Conservation (phyloP, 30 jellyfish, hydroid and myxozoan species). For the Aurelia sp. region DNA sequence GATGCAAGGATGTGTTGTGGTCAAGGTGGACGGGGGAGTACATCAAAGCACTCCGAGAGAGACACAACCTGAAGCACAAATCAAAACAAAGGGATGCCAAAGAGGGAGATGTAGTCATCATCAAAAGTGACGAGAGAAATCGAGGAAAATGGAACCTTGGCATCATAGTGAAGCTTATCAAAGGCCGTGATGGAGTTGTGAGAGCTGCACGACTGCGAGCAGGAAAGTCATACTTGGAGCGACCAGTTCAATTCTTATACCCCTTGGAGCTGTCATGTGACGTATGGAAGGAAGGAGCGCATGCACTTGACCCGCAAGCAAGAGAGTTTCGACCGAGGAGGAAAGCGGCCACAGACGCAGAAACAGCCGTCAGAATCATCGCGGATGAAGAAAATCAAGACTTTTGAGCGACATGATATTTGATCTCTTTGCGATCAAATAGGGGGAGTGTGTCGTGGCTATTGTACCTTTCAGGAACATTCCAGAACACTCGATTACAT, state of each 20-base stretch:
- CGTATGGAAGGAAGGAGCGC: background rate
- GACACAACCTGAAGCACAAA: constrained; percentile 8
- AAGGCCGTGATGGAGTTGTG: constrained; percentile 43
- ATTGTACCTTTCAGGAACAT: too few relatives aligned
- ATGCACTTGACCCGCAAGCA: background rate
- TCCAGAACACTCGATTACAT: too few relatives aligned
- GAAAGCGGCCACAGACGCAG: background rate
- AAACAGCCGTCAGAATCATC: background rate
- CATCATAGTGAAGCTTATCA: constrained; percentile 15
- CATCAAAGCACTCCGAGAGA: background rate
- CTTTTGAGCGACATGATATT: too few relatives aligned
- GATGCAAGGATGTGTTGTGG: constrained; percentile 25
- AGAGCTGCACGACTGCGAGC: constrained; percentile 57
- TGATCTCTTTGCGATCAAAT: too few relatives aligned
- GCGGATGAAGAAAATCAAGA: too few relatives aligned
- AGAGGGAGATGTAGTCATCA: constrained; percentile 58
- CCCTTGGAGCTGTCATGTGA: constrained; percentile 23
- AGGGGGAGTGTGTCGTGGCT: constrained; percentile 2
- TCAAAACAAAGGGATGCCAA: background rate
- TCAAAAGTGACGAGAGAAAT: constrained; percentile 47
- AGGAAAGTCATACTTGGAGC: constrained; percentile 25
- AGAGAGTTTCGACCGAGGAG: constrained; percentile 1
- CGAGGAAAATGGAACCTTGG: constrained; percentile 47
- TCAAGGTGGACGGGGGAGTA: constrained; percentile 46
- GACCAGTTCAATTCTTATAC: constrained; percentile 24